phyloP scores from a whole-genome alignment of 2,888 invertebrate species.

The Orthonychiurus folsomi region DNA sequence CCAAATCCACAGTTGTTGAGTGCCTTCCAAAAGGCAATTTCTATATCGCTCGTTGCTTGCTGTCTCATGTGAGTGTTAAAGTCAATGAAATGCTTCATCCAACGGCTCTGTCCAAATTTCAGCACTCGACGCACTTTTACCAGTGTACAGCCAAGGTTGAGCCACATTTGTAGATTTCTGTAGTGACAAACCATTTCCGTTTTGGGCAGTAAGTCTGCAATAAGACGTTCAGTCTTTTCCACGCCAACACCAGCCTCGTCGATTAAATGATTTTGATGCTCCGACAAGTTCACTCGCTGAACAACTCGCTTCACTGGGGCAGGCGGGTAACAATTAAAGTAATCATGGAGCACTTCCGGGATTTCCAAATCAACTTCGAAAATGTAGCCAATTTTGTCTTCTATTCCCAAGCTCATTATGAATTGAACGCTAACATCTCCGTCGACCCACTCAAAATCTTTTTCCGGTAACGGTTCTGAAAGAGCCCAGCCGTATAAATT shows the following conservation, averaged over 20 bases:
- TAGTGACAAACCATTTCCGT: constrained; percentile 39
- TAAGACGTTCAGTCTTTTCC: constrained; percentile 23
- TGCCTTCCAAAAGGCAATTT: constrained; percentile 44
- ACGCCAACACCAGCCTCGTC: not conserved
- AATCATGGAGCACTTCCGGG: constrained; percentile 14
- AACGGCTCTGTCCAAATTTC: constrained; percentile 37
- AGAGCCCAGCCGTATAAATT: constrained; percentile 43
- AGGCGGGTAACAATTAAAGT: constrained; percentile 17
- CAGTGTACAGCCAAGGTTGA: constrained; percentile 30
- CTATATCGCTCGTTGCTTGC: constrained; percentile 42
- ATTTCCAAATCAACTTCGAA: constrained; percentile 26
- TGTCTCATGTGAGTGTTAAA: constrained; percentile 39
- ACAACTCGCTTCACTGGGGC: constrained; percentile 14
- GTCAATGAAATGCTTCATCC: constrained; percentile 43
- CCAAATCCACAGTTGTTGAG: constrained; percentile 44
- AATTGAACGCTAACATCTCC: not conserved
- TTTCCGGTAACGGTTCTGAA: constrained; percentile 41
- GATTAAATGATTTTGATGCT: not conserved
- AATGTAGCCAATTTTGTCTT: constrained; percentile 15
- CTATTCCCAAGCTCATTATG: constrained; percentile 6
- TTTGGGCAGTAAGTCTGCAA: constrained; percentile 31
- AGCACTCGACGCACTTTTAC: constrained; percentile 38
- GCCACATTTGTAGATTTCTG: constrained; percentile 33
- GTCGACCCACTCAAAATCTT: constrained; percentile 41
- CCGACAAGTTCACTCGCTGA: not conserved